Evolutionary conservation across 2,888 invertebrate species (phyloP).

Genomic region (Drosophila phalerata): DNA sequence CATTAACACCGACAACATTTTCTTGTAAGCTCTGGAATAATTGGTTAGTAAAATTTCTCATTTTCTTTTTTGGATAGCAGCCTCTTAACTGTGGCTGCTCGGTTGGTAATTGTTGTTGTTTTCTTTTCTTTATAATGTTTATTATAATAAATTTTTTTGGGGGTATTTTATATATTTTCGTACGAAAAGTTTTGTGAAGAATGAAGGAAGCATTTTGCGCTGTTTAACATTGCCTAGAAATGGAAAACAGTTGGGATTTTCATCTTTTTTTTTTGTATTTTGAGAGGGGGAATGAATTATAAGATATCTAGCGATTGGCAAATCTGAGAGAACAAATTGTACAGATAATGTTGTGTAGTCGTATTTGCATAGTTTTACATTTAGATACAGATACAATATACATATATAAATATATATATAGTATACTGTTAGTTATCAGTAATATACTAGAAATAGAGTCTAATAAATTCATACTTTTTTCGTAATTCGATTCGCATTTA

Average conservation of each 20-base stretch:
- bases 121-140: constrained; percentile 29
- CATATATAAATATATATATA: constrained; percentile 3
- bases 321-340: constrained; percentile 54
- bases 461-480: constrained; percentile 81
- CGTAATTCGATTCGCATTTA: constrained; percentile 59
- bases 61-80: neutral
- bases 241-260: constrained; percentile 18
- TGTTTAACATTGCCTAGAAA: constrained; percentile 20
- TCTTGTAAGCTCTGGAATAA: constrained; percentile 61
- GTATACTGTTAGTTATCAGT: constrained; percentile 34
- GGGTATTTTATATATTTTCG: constrained; percentile 13
- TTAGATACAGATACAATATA: constrained; percentile 21
- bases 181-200: constrained; percentile 40
- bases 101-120: neutral
- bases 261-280: neutral
- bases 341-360: constrained; percentile 36
- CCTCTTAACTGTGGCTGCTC: constrained; percentile 4
- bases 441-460: constrained; percentile 66
- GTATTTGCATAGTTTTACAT: constrained; percentile 18
- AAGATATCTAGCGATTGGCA: constrained; percentile 31
- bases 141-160: constrained; percentile 34
- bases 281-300: neutral
- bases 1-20: constrained; percentile 29
- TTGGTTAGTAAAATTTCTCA: constrained; percentile 39
- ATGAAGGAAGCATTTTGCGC: constrained; percentile 49